Conservation (phyloP, 2,797 vertebrate species). For the Pipistrellus pipistrellus region DNA sequence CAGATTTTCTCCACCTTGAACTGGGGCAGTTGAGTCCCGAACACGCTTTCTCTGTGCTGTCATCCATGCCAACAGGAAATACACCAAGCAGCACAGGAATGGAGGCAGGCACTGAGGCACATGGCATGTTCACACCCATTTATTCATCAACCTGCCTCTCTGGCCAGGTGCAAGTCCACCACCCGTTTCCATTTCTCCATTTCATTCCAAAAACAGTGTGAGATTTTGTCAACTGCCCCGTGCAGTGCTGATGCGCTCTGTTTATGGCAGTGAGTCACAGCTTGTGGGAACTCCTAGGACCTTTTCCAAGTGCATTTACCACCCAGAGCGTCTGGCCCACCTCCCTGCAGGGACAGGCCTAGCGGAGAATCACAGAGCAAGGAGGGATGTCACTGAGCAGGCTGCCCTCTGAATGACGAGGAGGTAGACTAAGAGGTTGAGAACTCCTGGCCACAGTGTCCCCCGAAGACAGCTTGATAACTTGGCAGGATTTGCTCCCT, state of each 20-base stretch:
- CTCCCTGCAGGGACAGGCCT: not conserved
- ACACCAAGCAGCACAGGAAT: not conserved
- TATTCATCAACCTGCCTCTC: not conserved
- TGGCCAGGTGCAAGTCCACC: not conserved
- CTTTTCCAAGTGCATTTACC: not conserved
- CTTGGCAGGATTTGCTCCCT: not conserved
- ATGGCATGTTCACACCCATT: not conserved
- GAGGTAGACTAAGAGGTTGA: not conserved
- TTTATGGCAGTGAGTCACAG: not conserved
- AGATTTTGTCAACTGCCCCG: not conserved
- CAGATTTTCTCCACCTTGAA: not conserved
- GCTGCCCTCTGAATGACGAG: not conserved
- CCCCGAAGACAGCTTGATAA: not conserved
- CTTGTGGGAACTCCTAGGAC: not conserved
- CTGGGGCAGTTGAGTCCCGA: not conserved
- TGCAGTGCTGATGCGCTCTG: not conserved
- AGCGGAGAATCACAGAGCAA: accelerated
- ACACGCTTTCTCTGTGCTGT: not conserved
- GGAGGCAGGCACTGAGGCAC: not conserved
- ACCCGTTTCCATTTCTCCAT: not conserved
- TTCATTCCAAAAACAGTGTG: not conserved
- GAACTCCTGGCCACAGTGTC: not conserved
- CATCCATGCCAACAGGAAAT: not conserved
- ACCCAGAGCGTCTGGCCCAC: not conserved
- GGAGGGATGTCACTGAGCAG: no score